Evolutionary conservation across 1,140 invertebrate genomes (phyloP), one percentile per base, ranked within the genome.

Genomic region (Cydia amplana): DNA sequence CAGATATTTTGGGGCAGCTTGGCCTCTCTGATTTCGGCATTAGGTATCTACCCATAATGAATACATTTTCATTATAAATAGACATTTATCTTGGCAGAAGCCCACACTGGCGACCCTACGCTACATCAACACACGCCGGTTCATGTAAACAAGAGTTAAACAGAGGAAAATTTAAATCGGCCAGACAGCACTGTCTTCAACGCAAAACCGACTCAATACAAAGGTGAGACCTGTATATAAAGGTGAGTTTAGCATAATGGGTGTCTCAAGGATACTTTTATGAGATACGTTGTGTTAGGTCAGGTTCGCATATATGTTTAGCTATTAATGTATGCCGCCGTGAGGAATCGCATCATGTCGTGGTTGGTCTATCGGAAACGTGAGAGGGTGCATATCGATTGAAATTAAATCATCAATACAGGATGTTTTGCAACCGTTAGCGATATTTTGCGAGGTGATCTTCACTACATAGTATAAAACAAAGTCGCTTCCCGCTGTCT

Each of bases 291-390:
- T 60, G 55, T 12, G 55, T 20, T 60, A 60, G 55, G 55, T 60
- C 55, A 60, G 55, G 55, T 60, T 60, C 55, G 55, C 55, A 60
- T 60, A 60, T 60, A 60, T 60, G 55, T 60, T 60, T 60, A 60
- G 0, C 4, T 60, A 60, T 60, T 60, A 23, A 60, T 23, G 9
- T 20, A 60, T 60, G 55, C 51, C 51, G 51, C 51, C 51, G 7
- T n/a, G 1, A 60, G 55, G 55, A 60, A 60, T 60, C 18, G 20
- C 55, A 12, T 60, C 55, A 12, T 60, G 49, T 51, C 4, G 9
- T 18, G 51, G 14, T 18, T 55, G 51, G 51, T 60, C 10, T 60
- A n/a, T 60, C n/a, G 12, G 20, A 60, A 60, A 55, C 46, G 49
- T 51, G n/a, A 46, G 43, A 55, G 51, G 51, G 51, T 55, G 51